phyloP scores from a whole-genome alignment of 2,888 invertebrate genomes.

The Lamproptera curius region DNA sequence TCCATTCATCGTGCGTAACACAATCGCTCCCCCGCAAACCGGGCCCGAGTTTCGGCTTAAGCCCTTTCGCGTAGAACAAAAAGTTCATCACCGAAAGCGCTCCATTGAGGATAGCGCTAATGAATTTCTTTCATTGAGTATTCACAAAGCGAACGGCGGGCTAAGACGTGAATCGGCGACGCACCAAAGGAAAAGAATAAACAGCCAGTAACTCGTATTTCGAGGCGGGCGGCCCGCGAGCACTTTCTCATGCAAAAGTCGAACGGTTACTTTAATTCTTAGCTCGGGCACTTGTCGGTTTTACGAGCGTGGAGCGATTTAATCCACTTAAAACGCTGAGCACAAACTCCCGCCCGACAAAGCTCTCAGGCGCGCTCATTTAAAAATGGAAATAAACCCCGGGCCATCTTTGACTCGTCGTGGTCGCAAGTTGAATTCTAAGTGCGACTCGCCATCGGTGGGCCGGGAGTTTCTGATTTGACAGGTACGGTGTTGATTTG shows the following conservation, averaged over 20 bases:
- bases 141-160: constrained; percentile 59
- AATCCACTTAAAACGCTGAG: constrained; percentile 79
- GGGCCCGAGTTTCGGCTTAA: constrained; percentile 7
- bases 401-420: constrained; percentile 74
- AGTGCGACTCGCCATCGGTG: constrained; percentile 60
- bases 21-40: constrained; percentile 33
- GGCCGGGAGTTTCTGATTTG: constrained; percentile 53
- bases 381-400: constrained; percentile 77
- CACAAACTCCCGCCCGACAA: constrained; percentile 75
- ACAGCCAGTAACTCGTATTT: constrained; percentile 56
- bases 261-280: constrained; percentile 77
- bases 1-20: constrained; percentile 17
- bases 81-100: constrained; percentile 40
- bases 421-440: constrained; percentile 69
- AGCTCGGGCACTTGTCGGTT: constrained; percentile 76
- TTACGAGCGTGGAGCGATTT: constrained; percentile 78
- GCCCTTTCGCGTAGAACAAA: constrained; percentile 31
- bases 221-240: constrained; percentile 59
- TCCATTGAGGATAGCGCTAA: constrained; percentile 51
- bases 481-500: constrained; percentile 25
- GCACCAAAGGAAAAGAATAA: constrained; percentile 56
- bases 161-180: constrained; percentile 52
- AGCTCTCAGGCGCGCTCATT: constrained; percentile 78
- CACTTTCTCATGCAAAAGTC: constrained; percentile 78
- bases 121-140: constrained; percentile 65